Evolutionary conservation across 1,140 invertebrate genomes (phyloP), one percentile per base, ranked within the genome.

Genomic region (Calycopis cecrops): DNA sequence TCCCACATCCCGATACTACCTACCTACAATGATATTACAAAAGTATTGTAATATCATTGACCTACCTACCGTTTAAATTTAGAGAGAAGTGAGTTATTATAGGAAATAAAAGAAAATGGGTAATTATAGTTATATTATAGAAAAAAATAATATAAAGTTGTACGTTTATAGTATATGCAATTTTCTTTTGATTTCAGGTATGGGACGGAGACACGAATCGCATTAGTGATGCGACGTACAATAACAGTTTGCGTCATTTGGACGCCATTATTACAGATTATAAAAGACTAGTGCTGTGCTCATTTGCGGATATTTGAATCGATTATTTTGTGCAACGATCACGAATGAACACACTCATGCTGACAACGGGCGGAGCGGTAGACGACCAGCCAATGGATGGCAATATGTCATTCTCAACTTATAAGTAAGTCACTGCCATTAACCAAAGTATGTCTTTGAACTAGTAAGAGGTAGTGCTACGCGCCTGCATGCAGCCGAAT

Each of bases 271-370:
- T 44, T 53, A 28, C 21, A 28, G 21, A 28, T 2, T 21, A 38
- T 44, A 35, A 42, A 10, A 17, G 12, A 53, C 17, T 28, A 42
- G 17, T 42, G 37, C 21, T 21, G 12, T 38, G 37, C 9, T 53
- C 38, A 35, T 49, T 50, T 62, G 53, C 47, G 50, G 52, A 64
- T 52, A 63, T 49, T 14, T 53, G 47, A 60, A 28, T 56, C 38
- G 16, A 40, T 48, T 60, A 56, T 11, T 42, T 40, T 58, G 14
- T 35, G 54, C 61, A 64, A 67, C 63, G 63, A 66, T 62, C 63
- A 42, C 63, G 72, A 63, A 86, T 86, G 83, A 84, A 86, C 75
- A 78, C 76, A 71, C 83, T 86, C 57, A 86, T 86, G 83, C 79
- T 86, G 52, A 86, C 83, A 60, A 76, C 79, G 59, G 69, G 67